Percentiles rank a stretch among this genome's conserved stretches.
These are phyloP conservation scores for Melitaea cinxia DNA, from an alignment of 1,140 invertebrate genomes.

Conservation along the genomic window DNA sequence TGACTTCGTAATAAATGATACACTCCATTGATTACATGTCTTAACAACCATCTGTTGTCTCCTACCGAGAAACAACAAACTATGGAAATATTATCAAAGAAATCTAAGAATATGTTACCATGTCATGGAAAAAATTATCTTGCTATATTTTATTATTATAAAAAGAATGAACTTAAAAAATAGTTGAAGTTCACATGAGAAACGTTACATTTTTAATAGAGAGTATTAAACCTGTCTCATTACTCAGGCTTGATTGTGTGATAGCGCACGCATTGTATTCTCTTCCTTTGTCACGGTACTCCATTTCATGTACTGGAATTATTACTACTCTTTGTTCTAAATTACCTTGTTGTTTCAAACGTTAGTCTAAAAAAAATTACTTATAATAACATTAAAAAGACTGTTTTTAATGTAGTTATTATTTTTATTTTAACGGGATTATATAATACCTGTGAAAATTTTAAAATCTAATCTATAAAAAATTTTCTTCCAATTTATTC, in stretches of 20 bases:
- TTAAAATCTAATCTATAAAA: too few relatives aligned
- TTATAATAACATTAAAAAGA: not conserved
- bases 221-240: conserved; percentile 48
- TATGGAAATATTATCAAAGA: too few relatives aligned
- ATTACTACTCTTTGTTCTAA: conserved; percentile 39
- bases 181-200: conserved; percentile 3
- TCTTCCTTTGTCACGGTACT: conserved; percentile 55
- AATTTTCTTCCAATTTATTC: too few relatives aligned
- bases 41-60: too few relatives aligned
- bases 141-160: too few relatives aligned
- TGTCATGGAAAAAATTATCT: too few relatives aligned
- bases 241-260: conserved; percentile 60
- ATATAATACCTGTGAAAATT: too few relatives aligned
- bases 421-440: not conserved
- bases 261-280: conserved; percentile 62
- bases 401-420: not conserved
- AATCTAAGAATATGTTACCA: too few relatives aligned
- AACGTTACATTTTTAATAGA: conserved; percentile 15
- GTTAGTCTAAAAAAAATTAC: not conserved
- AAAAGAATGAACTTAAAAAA: not conserved
- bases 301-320: conserved; percentile 43
- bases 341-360: conserved; percentile 16
- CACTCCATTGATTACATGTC: too few relatives aligned
- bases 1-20: too few relatives aligned
- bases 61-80: too few relatives aligned